Base-by-base conservation (phyloP, 2,797 vertebrate genomes). In the Poeciliopsis paucimaculata region DNA sequence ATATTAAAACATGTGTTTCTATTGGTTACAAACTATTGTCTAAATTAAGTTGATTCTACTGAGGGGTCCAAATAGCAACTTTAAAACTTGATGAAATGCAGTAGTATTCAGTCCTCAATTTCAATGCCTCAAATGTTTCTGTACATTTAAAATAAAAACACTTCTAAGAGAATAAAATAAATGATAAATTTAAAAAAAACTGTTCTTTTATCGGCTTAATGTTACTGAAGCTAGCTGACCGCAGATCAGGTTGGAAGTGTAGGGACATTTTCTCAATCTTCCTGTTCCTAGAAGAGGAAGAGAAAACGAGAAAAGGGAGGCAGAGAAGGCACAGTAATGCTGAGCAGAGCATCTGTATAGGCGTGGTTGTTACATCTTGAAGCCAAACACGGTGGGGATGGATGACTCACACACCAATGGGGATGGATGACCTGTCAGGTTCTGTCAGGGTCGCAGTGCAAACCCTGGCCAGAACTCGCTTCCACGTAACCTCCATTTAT, bases 351-450 rank as follows among this genome's bases (percentile, higher is more conserved):
- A 81, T 87, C 87, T 86, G 86, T 81, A 66, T 66, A 91, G 87
- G 82, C 49, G 49, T 84, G 84, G 84, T 68, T 84, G 84, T 88
- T 80, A 86, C 79, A 92, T 86, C 81, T 78, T 79, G 79, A 82
- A 62, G 53, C 76, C 26, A 43, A 78, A 79, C 81, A 71, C 31
- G 73, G 47, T 51, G 2, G 12, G 3, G 49, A 72, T 23, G 20
- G 34, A 74, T 91, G 86, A 89, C 74, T 80, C 82, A 91, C 79
- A 64, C 2, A 2, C 53, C 82, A 75, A 82, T 77, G 23, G 83
- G 80, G 82, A 82, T 46, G 53, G 70, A 47, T 55, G 78, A 72
- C 64, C 15, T 71, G 81, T 74, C 73, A 86, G 71, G 62, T 73
- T 80, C 66, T 39, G 76, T 82, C 81, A 77, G 75, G 85, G 84